Evolutionary conservation across 2,888 invertebrate species (phyloP).

Genomic region (Polyommatus iphigenia): DNA sequence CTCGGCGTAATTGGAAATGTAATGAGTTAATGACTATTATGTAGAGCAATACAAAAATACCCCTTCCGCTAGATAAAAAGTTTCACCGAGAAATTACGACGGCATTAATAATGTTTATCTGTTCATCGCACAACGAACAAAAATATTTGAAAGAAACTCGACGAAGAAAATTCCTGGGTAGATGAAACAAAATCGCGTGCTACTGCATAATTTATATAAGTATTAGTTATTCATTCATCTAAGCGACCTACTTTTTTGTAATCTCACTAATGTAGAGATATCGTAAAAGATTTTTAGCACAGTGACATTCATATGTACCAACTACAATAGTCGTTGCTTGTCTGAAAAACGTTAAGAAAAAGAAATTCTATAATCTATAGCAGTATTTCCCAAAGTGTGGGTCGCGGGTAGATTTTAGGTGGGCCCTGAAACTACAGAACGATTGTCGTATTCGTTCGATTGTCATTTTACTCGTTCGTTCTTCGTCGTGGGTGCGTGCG

Average conservation of each 20-base stretch:
- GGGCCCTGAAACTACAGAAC: too few species aligned
- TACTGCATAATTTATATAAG: constrained; percentile 16
- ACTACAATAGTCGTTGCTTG: not conserved
- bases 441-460: too few species aligned
- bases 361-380: too few species aligned
- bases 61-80: not conserved
- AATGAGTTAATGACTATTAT: not conserved
- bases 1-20: not conserved
- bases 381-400: too few species aligned
- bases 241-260: constrained; percentile 22
- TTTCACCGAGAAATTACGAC: not conserved
- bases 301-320: not conserved
- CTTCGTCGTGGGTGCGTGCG: too few species aligned
- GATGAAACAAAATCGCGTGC: constrained; percentile 21
- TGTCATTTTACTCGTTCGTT: too few species aligned
- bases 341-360: not conserved
- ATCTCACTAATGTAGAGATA: constrained; percentile 25
- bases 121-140: not conserved
- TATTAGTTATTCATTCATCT: constrained; percentile 24
- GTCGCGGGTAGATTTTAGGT: too few species aligned
- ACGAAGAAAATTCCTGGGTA: not conserved
- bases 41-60: not conserved
- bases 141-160: constrained; percentile 12
- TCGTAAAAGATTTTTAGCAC: not conserved
- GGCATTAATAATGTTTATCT: not conserved